Evolutionary conservation across 2,113 vertebrate genomes (phyloP), one percentile per base, ranked within the genome.

Genomic region (Columba janthina): DNA sequence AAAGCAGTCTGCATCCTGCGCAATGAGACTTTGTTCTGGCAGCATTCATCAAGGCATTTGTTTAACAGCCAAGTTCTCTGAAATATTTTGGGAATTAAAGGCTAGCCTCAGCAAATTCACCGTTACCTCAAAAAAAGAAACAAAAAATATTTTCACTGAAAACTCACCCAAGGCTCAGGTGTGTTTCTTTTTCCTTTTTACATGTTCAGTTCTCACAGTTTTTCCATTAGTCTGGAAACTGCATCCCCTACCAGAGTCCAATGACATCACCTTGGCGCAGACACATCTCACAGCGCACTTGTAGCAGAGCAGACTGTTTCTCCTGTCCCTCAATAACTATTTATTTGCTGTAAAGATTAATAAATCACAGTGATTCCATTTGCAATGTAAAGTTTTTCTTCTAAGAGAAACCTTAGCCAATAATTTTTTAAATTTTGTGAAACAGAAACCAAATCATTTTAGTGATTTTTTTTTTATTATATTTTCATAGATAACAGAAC

Each of bases 71-170:
- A 93, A 85, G 60, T 79, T 73, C 36, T 90, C 36, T 60, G 22
- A 48, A 78, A 82, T 75, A 54, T 88, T 93, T 81, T 26, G 73
- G 40, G 28, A 91, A 85, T 82, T 87, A 91, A 75, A 89, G 15
- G 19, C 53, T 71, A 74, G 51, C 31, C 93, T 96, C 50, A 81
- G 65, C 36, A 92, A 72, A 86, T 10, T 78, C 54, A 77, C 32
- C 28, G 38, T 73, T 88, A 80, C 44, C 42, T 82, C 40, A 48
- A 79, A 67, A 75, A 88, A 89, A 85, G 28, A 91, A 90, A 64
- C 14, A 74, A 83, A 86, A 90, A 62, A 42, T 79, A n/a, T 89
- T 93, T 96, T 94, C 32, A 66, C 21, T 82, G 65, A 92, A 92
- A 94, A 67, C 15, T 94, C 19, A 53, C 32, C 11, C 38, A 36